Evolutionary conservation across 1,140 invertebrate species (phyloP).

Genomic region (Schlechtendalia chinensis): DNA sequence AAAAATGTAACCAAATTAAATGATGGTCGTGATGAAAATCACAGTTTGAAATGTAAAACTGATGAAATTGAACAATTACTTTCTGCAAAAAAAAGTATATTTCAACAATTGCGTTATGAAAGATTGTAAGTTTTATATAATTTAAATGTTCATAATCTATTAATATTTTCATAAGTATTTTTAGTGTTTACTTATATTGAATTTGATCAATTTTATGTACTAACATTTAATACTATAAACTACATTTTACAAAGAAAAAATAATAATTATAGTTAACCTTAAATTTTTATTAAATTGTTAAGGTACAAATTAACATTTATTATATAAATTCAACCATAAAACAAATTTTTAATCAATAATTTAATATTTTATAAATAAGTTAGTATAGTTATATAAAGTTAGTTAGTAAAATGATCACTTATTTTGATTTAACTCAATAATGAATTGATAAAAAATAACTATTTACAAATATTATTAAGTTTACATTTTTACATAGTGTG

Average conservation of each 20-base stretch:
- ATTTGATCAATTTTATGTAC: too few relatives aligned
- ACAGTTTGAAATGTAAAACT: background rate
- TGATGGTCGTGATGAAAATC: background rate
- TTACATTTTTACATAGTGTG: conserved; percentile 53
- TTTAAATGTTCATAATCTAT: background rate
- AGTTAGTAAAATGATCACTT: too few relatives aligned
- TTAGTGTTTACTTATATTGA: too few relatives aligned
- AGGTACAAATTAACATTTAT: too few relatives aligned
- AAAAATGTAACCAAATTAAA: background rate
- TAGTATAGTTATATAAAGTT: too few relatives aligned
- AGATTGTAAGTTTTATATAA: background rate
- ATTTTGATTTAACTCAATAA: background rate
- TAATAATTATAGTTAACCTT: too few relatives aligned
- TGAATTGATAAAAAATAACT: background rate
- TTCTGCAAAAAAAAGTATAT: background rate
- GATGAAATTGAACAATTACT: background rate
- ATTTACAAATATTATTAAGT: background rate
- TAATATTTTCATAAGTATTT: too few relatives aligned
- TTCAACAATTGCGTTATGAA: conserved; percentile 4
- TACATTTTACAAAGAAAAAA: too few relatives aligned
- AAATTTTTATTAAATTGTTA: too few relatives aligned
- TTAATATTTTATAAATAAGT: background rate
- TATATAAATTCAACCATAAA: too few relatives aligned
- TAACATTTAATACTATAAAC: too few relatives aligned
- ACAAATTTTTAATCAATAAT: too few relatives aligned